A percentile compares a stretch with the other conserved stretches of the same genome.
Evolutionary conservation across 2,888 invertebrate species (phyloP).

Genomic region (Hypsopygia costalis): DNA sequence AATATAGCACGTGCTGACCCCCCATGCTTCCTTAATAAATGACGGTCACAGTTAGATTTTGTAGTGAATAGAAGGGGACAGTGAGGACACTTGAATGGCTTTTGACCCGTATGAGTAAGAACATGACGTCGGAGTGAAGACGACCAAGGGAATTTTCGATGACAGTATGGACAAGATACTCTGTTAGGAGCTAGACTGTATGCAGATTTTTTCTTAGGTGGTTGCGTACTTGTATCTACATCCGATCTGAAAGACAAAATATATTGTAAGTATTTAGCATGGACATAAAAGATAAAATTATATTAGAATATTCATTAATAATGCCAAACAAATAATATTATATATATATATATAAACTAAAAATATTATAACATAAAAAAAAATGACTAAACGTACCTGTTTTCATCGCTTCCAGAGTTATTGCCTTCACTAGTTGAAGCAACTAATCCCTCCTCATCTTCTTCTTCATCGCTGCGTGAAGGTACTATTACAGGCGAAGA

Average conservation of each 20-base stretch:
- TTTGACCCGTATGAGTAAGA: slow-evolving; percentile 96
- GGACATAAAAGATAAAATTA: too few relatives aligned
- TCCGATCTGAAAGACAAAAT: slow-evolving; percentile 77
- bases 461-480: slow-evolving; percentile 80
- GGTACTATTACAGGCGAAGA: slow-evolving; percentile 86
- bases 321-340: too few relatives aligned
- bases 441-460: slow-evolving; percentile 90
- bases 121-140: slow-evolving; percentile 97
- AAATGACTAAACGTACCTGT: slow-evolving; percentile 74
- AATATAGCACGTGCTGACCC: slow-evolving; percentile 68
- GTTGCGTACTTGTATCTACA: slow-evolving; percentile 78
- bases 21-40: slow-evolving; percentile 91
- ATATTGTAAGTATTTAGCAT: too few relatives aligned
- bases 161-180: slow-evolving; percentile 95
- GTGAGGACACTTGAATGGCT: slow-evolving; percentile 96
- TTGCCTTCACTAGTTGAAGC: slow-evolving; percentile 91
- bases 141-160: slow-evolving; percentile 97
- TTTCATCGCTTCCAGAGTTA: slow-evolving; percentile 91
- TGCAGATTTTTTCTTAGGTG: slow-evolving; percentile 93
- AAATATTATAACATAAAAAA: neutral
- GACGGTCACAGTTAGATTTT: slow-evolving; percentile 98
- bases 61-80: slow-evolving; percentile 97
- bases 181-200: slow-evolving; percentile 97
- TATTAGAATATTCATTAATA: neutral
- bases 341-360: too few relatives aligned